Evolutionary conservation across 2,888 invertebrate genomes (phyloP).

Genomic region (Dasysyrphus tricinctus): DNA sequence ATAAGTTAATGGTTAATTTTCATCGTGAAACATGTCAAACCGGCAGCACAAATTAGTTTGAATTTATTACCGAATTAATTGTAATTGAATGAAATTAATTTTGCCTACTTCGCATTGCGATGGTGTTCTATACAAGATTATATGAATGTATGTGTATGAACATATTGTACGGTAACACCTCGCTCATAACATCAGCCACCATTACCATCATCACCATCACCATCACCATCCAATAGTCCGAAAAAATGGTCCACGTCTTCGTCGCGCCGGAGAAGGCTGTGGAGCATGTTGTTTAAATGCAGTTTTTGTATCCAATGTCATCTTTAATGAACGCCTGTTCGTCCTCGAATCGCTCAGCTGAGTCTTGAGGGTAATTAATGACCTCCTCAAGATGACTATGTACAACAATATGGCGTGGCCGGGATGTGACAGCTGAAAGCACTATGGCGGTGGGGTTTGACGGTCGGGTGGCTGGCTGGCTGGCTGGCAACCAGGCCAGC

Average conservation of each 20-base stretch:
- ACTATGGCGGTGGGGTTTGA: slow-evolving; percentile 27
- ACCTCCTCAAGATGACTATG: slow-evolving; percentile 74
- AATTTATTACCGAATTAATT: slow-evolving; percentile 77
- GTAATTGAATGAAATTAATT: slow-evolving; percentile 77
- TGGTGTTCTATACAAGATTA: background rate
- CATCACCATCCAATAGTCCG: slow-evolving; percentile 18
- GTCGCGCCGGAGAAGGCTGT: slow-evolving; percentile 14
- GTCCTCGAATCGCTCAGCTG: slow-evolving; percentile 71
- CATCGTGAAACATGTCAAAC: slow-evolving; percentile 47
- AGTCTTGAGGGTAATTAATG: slow-evolving; percentile 73
- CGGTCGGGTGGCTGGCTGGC: background rate
- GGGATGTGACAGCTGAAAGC: slow-evolving; percentile 72
- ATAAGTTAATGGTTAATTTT: slow-evolving; percentile 3
- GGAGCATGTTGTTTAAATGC: slow-evolving; percentile 41
- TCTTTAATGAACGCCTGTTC: slow-evolving; percentile 73
- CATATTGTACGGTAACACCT: slow-evolving; percentile 12
- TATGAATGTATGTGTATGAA: background rate
- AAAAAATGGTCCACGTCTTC: slow-evolving; percentile 30
- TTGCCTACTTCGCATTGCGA: slow-evolving; percentile 54
- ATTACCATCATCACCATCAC: background rate
- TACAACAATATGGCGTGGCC: slow-evolving; percentile 75
- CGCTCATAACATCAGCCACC: slow-evolving; percentile 27
- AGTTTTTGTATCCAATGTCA: slow-evolving; percentile 62
- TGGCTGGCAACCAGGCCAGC: background rate
- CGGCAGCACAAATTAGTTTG: slow-evolving; percentile 72